Evolutionary conservation across 2,797 vertebrate species (phyloP).

Genomic region (Sphaeramia orbicularis): DNA sequence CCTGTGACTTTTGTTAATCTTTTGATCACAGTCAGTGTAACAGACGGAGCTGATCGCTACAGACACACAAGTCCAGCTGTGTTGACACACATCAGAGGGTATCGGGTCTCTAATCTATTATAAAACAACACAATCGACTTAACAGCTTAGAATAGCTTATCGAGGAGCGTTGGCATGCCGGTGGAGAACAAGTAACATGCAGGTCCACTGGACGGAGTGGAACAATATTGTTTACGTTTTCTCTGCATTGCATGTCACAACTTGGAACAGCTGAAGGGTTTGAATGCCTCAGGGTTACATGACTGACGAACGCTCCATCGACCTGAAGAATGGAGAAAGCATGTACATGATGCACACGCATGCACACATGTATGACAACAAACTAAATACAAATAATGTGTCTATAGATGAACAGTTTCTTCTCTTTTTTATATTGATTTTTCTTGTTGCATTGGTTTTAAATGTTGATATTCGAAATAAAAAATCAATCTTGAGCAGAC

Average conservation of each 20-base stretch:
- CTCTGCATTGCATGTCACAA: slow-evolving; percentile 34
- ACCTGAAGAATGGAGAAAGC: slow-evolving; percentile 34
- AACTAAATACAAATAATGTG: slow-evolving; percentile 15
- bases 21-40: slow-evolving; percentile 27
- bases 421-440: no score
- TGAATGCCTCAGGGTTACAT: not conserved
- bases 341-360: slow-evolving; percentile 24
- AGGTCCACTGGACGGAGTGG: slow-evolving; percentile 1
- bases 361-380: not conserved
- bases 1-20: slow-evolving; percentile 32
- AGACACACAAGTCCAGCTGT: slow-evolving; percentile 15
- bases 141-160: slow-evolving; percentile 25
- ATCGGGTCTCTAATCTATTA: slow-evolving; percentile 51
- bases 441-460: no score
- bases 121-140: slow-evolving; percentile 56
- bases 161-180: slow-evolving; percentile 24
- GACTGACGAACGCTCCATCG: not conserved
- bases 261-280: slow-evolving; percentile 18
- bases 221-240: not conserved
- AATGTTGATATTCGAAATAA: no score
- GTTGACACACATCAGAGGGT: slow-evolving; percentile 46
- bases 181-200: not conserved
- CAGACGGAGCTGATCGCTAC: slow-evolving; percentile 11
- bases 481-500: no score
- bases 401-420: not conserved